phyloP scores from a whole-genome alignment of 2,113 vertebrate genomes.

The Petrocephalus microphthalmus region DNA sequence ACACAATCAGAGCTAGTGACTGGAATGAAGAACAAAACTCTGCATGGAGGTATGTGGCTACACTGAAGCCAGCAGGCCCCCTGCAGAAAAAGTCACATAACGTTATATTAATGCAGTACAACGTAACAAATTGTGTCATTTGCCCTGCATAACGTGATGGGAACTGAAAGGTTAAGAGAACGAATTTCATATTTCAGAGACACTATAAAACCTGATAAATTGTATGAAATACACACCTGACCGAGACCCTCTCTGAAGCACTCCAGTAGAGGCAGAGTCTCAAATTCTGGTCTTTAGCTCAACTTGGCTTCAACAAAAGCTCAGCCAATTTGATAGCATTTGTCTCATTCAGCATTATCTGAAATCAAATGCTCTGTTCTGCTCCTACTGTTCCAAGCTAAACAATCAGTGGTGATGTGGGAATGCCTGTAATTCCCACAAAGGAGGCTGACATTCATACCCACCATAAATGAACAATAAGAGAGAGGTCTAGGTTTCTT shows the following conservation, averaged over 20 bases:
- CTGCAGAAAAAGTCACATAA: neutral
- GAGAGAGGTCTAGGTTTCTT: conserved; percentile 54
- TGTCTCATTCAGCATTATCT: conserved; percentile 63
- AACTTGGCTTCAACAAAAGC: conserved; percentile 51
- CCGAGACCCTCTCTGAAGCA: conserved; percentile 35
- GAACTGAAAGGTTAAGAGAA: conserved; percentile 51
- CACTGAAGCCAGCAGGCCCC: neutral
- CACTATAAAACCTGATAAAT: conserved; percentile 63
- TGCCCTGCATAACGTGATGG: conserved; percentile 43
- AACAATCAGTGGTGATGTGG: conserved; percentile 64
- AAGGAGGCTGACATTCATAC: conserved; percentile 67
- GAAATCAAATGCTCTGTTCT: conserved; percentile 68
- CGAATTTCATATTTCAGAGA: conserved; percentile 53
- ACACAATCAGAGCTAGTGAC: too few species aligned
- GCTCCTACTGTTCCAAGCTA: conserved; percentile 55
- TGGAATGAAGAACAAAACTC: neutral
- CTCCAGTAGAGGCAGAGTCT: conserved; percentile 47
- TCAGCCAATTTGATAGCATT: conserved; percentile 55
- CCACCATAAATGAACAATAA: conserved; percentile 55
- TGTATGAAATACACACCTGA: conserved; percentile 57
- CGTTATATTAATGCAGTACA: conserved; percentile 7
- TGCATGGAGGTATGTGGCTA: neutral
- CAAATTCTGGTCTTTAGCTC: conserved; percentile 50
- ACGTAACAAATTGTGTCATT: conserved; percentile 42
- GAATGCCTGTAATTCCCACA: conserved; percentile 62